These are phyloP conservation scores for Osmoderma eremita DNA, from an alignment of 2,888 invertebrate genomes.

Conservation along the genomic window DNA sequence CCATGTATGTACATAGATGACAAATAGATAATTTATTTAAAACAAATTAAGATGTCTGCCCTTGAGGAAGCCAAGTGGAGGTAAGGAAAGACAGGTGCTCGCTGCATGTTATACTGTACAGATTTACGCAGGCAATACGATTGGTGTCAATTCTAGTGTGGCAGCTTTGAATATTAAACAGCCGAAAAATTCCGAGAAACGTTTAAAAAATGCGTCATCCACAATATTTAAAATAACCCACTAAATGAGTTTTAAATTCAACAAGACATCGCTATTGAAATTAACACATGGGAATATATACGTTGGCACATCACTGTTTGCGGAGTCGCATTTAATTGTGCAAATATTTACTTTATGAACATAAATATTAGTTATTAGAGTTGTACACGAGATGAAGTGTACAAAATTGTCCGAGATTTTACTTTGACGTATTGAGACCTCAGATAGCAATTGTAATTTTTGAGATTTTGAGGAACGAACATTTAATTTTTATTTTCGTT, in stretches of 20 bases:
- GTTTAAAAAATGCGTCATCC: conserved; percentile 26
- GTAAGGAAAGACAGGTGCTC: not conserved
- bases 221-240: not conserved
- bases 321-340: no score
- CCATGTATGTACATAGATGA: not conserved
- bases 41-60: conserved; percentile 17
- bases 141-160: conserved; percentile 19
- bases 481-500: no score
- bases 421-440: no score
- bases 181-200: conserved; percentile 27
- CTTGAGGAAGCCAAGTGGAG: not conserved
- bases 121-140: conserved; percentile 7
- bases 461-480: no score
- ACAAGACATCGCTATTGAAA: not conserved
- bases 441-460: no score
- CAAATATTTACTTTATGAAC: no score
- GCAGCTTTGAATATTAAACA: conserved; percentile 24
- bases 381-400: no score
- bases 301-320: no score
- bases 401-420: no score
- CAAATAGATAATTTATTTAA: conserved; percentile 8
- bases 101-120: not conserved
- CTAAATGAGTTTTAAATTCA: conserved; percentile 9
- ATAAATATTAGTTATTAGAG: no score
- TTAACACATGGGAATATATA: no score